Conservation (phyloP, 2,888 invertebrate species). For the Steinernema hermaphroditum region DNA sequence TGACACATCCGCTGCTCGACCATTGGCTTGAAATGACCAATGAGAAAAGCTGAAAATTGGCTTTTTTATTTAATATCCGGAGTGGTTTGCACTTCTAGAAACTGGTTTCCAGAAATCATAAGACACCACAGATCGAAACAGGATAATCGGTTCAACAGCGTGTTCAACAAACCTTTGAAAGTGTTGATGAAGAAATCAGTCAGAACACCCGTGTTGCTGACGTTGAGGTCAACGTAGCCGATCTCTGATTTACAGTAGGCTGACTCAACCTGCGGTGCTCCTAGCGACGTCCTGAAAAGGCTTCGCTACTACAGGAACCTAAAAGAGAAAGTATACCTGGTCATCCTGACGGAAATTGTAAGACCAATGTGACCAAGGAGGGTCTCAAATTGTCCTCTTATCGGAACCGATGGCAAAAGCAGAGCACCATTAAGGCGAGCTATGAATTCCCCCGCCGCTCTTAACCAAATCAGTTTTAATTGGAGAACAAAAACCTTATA, state of each 20-base stretch:
- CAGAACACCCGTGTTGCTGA: conserved; percentile 64
- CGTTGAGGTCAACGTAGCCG: conserved; percentile 65
- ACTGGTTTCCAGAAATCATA: not conserved
- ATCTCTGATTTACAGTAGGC: conserved; percentile 58
- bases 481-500: too few species aligned
- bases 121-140: not conserved
- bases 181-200: conserved; percentile 66
- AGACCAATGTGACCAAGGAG: conserved; percentile 64
- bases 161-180: conserved; percentile 54
- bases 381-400: conserved; percentile 63
- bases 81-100: not conserved
- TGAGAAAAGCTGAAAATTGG: conserved; percentile 58
- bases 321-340: too few species aligned
- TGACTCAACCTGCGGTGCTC: conserved; percentile 63
- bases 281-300: conserved; percentile 52
- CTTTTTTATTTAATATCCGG: not conserved
- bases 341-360: conserved; percentile 61
- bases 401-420: conserved; percentile 63
- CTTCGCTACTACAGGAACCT: not conserved
- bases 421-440: conserved; percentile 62
- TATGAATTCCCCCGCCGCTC: conserved; percentile 64
- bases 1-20: conserved; percentile 65
- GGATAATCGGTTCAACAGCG: not conserved
- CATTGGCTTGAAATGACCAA: conserved; percentile 65
- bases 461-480: too few species aligned